These are phyloP conservation scores for Bombus consobrinus DNA, from an alignment of 1,140 invertebrate species.

Conservation along the genomic window DNA sequence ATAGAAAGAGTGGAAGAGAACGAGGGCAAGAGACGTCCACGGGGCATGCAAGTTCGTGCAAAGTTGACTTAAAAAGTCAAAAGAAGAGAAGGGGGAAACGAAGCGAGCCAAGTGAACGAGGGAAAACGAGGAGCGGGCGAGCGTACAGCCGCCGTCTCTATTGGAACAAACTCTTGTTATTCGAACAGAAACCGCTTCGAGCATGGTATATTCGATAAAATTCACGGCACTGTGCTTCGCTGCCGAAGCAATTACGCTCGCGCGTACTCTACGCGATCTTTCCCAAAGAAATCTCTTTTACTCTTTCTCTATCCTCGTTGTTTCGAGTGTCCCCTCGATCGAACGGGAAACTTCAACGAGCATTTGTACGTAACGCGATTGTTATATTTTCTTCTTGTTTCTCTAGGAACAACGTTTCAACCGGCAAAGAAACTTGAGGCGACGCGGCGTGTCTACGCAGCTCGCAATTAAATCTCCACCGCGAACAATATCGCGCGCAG, in stretches of 20 bases:
- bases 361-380: not conserved
- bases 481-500: not conserved
- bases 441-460: not conserved
- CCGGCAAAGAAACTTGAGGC: not conserved
- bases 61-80: conserved; percentile 66
- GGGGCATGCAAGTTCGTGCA: conserved; percentile 49
- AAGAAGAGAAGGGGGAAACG: conserved; percentile 10
- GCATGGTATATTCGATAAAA: conserved; percentile 32
- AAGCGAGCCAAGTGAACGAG: conserved; percentile 16
- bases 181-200: conserved; percentile 39
- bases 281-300: not conserved
- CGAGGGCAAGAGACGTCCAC: conserved; percentile 39
- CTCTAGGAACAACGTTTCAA: not conserved
- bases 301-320: not conserved
- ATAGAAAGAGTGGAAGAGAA: conserved; percentile 9
- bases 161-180: conserved; percentile 37
- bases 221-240: conserved; percentile 1
- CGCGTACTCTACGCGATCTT: not conserved
- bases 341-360: not conserved
- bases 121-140: not conserved
- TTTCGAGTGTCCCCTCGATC: not conserved
- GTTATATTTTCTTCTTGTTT: not conserved
- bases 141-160: not conserved
- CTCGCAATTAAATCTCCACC: conserved; percentile 21
- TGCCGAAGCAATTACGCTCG: conserved; percentile 12